A percentile compares a stretch with the other conserved stretches of the same genome.
These are phyloP conservation scores for Drosophila falleni DNA, from an alignment of 2,888 invertebrate genomes.

Conservation along the genomic window DNA sequence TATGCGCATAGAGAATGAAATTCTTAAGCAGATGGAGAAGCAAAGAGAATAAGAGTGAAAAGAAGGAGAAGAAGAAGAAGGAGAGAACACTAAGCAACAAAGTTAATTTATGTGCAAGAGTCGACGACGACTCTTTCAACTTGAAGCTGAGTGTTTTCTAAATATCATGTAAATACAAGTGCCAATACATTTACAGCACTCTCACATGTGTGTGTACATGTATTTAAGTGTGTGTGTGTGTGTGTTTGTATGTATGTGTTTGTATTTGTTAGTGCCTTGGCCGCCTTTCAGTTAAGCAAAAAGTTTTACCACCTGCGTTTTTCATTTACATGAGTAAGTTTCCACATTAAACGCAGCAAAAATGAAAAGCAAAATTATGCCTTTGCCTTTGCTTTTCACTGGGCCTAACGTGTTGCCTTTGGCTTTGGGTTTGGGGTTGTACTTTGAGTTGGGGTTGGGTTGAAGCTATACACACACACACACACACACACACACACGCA, in stretches of 20 bases:
- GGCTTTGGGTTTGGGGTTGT: neutral
- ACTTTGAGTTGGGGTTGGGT: neutral
- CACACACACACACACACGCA: constrained; percentile 1
- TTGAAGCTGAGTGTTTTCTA: constrained; percentile 51
- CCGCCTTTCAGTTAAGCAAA: constrained; percentile 51
- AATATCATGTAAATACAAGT: constrained; percentile 63
- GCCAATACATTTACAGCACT: constrained; percentile 52
- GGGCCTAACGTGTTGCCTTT: constrained; percentile 4
- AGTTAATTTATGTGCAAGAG: constrained; percentile 65
- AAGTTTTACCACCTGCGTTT: constrained; percentile 71
- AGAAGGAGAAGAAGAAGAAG: neutral
- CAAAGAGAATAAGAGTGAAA: neutral
- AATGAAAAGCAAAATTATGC: constrained; percentile 72
- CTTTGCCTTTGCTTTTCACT: constrained; percentile 33
- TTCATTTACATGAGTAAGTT: constrained; percentile 80
- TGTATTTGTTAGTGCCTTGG: constrained; percentile 30
- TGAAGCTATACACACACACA: neutral
- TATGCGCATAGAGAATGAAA: constrained; percentile 53
- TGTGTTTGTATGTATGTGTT: constrained; percentile 6
- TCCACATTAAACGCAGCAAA: constrained; percentile 68
- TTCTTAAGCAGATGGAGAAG: constrained; percentile 4
- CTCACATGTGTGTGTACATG: neutral
- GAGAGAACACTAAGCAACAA: constrained; percentile 26
- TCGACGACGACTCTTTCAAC: constrained; percentile 23
- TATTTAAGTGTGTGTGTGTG: neutral